These are phyloP conservation scores for Polia nebulosa DNA, from an alignment of 2,888 invertebrate genomes.

Conservation along the genomic window DNA sequence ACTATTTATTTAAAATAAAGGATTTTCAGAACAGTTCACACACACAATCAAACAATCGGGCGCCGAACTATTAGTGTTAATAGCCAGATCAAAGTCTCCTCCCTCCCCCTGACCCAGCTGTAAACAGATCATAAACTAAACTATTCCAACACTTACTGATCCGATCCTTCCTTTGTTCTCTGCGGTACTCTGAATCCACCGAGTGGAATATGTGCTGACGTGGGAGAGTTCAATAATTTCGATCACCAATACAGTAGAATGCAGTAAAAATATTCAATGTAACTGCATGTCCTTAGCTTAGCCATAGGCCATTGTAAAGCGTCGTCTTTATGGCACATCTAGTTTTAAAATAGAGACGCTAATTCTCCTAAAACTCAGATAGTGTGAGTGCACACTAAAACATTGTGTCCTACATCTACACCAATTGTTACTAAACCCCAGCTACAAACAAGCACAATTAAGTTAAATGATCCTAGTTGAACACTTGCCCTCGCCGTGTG, in stretches of 20 bases:
- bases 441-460: constrained; percentile 1
- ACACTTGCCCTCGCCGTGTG: neutral
- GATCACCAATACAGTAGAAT: neutral
- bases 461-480: constrained; percentile 2
- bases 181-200: neutral
- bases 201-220: neutral
- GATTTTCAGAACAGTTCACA: too few species aligned
- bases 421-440: neutral
- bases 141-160: constrained; percentile 5
- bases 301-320: neutral
- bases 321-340: neutral
- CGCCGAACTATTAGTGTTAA: neutral
- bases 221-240: neutral
- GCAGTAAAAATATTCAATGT: too few species aligned
- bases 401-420: neutral
- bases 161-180: constrained; percentile 9
- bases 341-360: too few species aligned
- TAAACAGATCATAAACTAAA: constrained; percentile 22
- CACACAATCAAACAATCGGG: neutral
- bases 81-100: constrained; percentile 5
- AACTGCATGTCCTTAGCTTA: too few species aligned
- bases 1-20: too few species aligned
- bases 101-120: neutral
- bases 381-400: too few species aligned
- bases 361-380: too few species aligned